Evolutionary conservation across 1,140 invertebrate species (phyloP).

Genomic region (Sycobia sp.): DNA sequence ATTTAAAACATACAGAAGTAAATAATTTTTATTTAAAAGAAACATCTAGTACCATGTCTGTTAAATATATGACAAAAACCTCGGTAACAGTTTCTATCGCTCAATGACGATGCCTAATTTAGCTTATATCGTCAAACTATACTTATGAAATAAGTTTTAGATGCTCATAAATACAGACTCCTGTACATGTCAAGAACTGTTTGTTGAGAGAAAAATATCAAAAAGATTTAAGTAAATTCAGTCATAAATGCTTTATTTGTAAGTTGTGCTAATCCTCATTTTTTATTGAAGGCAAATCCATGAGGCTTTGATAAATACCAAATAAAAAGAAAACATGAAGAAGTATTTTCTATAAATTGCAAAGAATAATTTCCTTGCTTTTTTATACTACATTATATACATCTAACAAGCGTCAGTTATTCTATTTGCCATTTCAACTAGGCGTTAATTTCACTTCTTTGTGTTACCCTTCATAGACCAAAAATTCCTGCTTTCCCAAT

Average conservation of each 20-base stretch:
- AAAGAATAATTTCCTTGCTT: constrained; percentile 24
- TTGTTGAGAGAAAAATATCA: constrained; percentile 36
- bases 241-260: constrained; percentile 27
- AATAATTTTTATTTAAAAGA: no score
- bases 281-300: constrained; percentile 10
- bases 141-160: constrained; percentile 10
- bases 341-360: constrained; percentile 27
- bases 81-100: no score
- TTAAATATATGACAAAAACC: no score
- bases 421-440: constrained; percentile 37
- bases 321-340: constrained; percentile 30
- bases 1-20: no score
- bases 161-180: constrained; percentile 22
- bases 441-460: constrained; percentile 36
- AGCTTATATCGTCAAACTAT: no score
- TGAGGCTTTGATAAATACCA: constrained; percentile 19
- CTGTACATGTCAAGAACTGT: constrained; percentile 28
- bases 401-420: constrained; percentile 49
- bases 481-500: constrained; percentile 3
- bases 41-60: no score
- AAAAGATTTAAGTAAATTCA: constrained; percentile 33
- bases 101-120: no score
- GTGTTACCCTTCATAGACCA: constrained; percentile 14
- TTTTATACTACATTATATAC: constrained; percentile 58
- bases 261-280: constrained; percentile 32